Evolutionary conservation across 2,888 invertebrate genomes (phyloP).

Genomic region (Macrosiphum euphorbiae): DNA sequence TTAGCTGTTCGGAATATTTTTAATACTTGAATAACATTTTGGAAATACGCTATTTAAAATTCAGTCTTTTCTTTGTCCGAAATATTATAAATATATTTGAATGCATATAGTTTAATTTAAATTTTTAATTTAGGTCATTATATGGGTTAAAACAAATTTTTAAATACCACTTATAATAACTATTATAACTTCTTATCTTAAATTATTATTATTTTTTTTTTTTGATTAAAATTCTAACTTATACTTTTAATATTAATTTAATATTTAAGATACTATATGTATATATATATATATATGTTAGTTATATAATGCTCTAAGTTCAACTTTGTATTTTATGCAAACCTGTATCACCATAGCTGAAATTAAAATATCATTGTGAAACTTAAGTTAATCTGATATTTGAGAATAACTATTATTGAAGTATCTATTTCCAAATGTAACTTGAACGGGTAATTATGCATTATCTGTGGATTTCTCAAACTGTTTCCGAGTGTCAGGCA

Average conservation of each 20-base stretch:
- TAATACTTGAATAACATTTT: background rate
- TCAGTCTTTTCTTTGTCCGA: constrained; percentile 47
- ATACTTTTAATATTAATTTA: background rate
- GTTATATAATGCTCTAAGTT: constrained; percentile 14
- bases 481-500: constrained; percentile 20
- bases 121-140: background rate
- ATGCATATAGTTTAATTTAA: background rate
- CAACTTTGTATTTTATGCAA: constrained; percentile 35
- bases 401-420: constrained; percentile 21
- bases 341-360: constrained; percentile 30
- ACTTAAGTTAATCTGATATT: constrained; percentile 1
- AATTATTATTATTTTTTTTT: background rate
- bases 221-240: background rate
- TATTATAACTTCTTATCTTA: constrained; percentile 16
- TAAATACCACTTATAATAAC: background rate
- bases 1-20: background rate
- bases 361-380: background rate
- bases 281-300: background rate
- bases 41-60: background rate
- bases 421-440: constrained; percentile 40
- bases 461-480: constrained; percentile 45
- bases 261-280: background rate
- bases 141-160: background rate
- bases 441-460: constrained; percentile 4
- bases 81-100: constrained; percentile 1